Evolutionary conservation across 2,113 vertebrate genomes (phyloP), one percentile per base, ranked within the genome.

Genomic region (Pantherophis guttatus): DNA sequence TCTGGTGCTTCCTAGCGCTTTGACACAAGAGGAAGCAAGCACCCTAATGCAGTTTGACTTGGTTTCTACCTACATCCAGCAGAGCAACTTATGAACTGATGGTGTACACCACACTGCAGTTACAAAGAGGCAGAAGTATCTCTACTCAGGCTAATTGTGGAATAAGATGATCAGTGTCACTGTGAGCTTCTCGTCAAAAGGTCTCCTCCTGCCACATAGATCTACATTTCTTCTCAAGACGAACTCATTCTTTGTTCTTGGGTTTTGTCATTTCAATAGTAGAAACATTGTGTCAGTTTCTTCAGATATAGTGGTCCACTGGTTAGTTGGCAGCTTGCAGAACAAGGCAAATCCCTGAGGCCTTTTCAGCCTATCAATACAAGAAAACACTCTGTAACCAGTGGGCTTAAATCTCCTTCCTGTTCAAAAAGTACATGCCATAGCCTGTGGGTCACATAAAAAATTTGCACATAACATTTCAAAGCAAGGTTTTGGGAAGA

Each of bases 271-370:
- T 86, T 96, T 96, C 95, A 95, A 87, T 70, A 75, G 13, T 95
- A 96, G 96, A 95, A 96, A 93, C 95, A 95, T 93, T 89, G 91
- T 94, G 95, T 96, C 95, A 92, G 24, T 48, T 50, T 53, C 15
- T 26, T n/a, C n/a, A 17, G 33, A 26, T 53, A 17, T 24, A 24
- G 59, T 55, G 52, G 54, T n/a, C 93, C 93, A 96, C 88, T 93
- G 59, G 96, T 94, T 87, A 93, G 94, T 95, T 97, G 96, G 95
- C 95, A 96, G 95, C 94, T 95, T 1, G 11, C 0, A 0, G 92
- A 90, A 94, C 1, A 29, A 96, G 96, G 89, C 94, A 93, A 94
- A 91, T 55, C 94, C 92, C 95, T 93, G 93, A 93, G 96, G 93
- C 94, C 95, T 94, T 93, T 95, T 94, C 81, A 95, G 86, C 0